A percentile compares a stretch with the other conserved stretches of the same genome.
Evolutionary conservation across 2,113 vertebrate species (phyloP).

Genomic region (Pyxicephalus adspersus): DNA sequence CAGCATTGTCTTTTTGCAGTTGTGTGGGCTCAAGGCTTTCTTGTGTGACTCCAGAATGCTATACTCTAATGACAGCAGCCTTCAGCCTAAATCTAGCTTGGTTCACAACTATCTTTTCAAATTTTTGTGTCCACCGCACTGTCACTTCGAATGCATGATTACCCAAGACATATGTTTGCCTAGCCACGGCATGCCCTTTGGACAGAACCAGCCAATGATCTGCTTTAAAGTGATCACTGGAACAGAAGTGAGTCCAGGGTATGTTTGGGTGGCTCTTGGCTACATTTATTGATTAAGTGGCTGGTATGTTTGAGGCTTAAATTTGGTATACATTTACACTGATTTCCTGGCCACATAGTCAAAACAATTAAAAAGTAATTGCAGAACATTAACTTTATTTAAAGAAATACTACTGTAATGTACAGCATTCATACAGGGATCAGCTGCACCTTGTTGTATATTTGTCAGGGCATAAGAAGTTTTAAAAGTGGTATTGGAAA

Average conservation of each 20-base stretch:
- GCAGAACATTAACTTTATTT: constrained; percentile 5
- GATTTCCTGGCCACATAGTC: constrained; percentile 28
- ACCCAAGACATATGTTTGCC: background rate
- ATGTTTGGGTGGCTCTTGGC: constrained; percentile 1
- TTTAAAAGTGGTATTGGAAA: constrained; percentile 18
- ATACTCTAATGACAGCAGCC: too few species aligned
- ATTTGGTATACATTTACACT: constrained; percentile 6
- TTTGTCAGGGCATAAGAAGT: constrained; percentile 2
- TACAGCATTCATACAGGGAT: background rate
- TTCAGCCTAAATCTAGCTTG: too few species aligned
- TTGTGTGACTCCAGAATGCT: too few species aligned
- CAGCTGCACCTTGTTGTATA: background rate
- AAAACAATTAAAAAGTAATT: constrained; percentile 23
- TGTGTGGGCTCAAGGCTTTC: too few species aligned
- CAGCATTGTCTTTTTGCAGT: too few species aligned
- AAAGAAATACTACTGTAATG: background rate
- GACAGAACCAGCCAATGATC: constrained; percentile 1
- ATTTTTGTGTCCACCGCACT: too few species aligned
- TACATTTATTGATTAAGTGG: background rate
- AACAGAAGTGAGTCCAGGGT: constrained; percentile 24
- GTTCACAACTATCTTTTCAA: too few species aligned
- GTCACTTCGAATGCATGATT: too few species aligned
- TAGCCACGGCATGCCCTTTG: background rate
- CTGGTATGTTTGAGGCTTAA: background rate
- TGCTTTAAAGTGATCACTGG: constrained; percentile 4